Conservation (phyloP, 2,888 invertebrate genomes). For the Aspidiotus destructor region DNA sequence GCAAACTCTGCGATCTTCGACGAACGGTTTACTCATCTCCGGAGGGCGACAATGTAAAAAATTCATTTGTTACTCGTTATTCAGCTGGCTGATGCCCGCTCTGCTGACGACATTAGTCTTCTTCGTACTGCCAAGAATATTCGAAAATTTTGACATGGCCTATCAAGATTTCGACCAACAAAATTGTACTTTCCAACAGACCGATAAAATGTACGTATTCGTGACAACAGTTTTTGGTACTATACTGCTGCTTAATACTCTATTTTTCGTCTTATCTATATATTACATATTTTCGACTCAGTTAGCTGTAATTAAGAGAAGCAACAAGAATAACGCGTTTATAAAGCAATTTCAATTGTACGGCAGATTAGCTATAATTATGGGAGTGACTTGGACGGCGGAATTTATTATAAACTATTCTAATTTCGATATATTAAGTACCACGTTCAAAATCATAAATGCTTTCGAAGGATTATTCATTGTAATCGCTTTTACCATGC, state of each 20-base stretch:
- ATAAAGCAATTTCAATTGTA: conserved; percentile 40
- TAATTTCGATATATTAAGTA: conserved; percentile 43
- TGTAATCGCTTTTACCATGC: conserved; percentile 45
- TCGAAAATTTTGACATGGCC: conserved; percentile 17
- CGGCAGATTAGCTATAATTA: conserved; percentile 44
- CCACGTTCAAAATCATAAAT: conserved; percentile 44
- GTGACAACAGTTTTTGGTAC: conserved; percentile 37
- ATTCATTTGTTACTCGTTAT: conserved; percentile 43
- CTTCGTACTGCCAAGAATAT: conserved; percentile 44
- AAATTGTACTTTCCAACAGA: conserved; percentile 16
- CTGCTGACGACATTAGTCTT: conserved; percentile 44
- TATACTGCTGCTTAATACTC: conserved; percentile 43
- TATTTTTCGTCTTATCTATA: conserved; percentile 42
- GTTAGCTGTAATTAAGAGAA: conserved; percentile 38
- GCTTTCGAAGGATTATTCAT: conserved; percentile 47
- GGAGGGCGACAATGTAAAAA: conserved; percentile 41
- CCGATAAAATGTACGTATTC: conserved; percentile 31
- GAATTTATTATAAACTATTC: conserved; percentile 44
- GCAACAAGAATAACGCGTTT: conserved; percentile 39
- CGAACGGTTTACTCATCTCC: conserved; percentile 43
- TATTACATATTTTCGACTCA: conserved; percentile 42
- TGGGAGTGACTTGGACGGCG: conserved; percentile 46
- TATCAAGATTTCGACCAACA: conserved; percentile 19
- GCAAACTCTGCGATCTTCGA: conserved; percentile 44
- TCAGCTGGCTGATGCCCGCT: conserved; percentile 44